A percentile compares a stretch with the other conserved stretches of the same genome.
Evolutionary conservation across 2,113 vertebrate species (phyloP).

Genomic region (Sorex araneus): DNA sequence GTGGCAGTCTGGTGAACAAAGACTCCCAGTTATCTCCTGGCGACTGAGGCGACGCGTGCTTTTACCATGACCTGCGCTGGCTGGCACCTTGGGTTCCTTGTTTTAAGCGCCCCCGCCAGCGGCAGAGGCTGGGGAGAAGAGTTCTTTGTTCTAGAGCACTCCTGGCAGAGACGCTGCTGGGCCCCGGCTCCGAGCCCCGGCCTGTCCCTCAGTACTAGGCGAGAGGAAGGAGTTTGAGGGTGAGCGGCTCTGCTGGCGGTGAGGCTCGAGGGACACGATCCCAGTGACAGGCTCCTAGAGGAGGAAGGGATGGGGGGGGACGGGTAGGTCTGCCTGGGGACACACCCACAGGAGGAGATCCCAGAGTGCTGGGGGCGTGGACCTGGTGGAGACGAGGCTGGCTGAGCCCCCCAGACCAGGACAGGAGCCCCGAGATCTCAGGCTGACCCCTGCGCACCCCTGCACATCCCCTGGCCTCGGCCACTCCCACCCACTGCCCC

Average conservation of each 20-base stretch:
- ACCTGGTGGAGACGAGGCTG: neutral
- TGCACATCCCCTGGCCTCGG: neutral
- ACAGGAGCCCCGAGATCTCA: neutral
- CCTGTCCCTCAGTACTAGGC: neutral
- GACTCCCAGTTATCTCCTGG: constrained; percentile 21
- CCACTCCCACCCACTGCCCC: too few relatives aligned
- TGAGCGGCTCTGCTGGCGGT: neutral
- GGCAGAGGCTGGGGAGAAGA: neutral
- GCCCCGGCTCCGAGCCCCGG: neutral
- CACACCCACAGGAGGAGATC: neutral
- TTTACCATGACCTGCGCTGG: neutral
- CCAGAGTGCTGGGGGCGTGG: neutral
- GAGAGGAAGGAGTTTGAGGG: constrained; percentile 21
- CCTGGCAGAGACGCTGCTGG: too few relatives aligned
- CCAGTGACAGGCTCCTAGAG: constrained; percentile 1
- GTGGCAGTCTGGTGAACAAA: constrained; percentile 18
- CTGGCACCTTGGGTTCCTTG: neutral
- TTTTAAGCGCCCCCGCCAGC: neutral
- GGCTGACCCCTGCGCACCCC: neutral
- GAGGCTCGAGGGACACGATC: neutral
- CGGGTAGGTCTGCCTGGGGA: neutral
- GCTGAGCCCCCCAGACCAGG: too few relatives aligned
- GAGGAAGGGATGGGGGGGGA: neutral
- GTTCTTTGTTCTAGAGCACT: constrained; percentile 3
- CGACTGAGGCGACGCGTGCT: neutral